Evolutionary conservation across 2,888 invertebrate genomes (phyloP).

Genomic region (Ornithoptera priamus): DNA sequence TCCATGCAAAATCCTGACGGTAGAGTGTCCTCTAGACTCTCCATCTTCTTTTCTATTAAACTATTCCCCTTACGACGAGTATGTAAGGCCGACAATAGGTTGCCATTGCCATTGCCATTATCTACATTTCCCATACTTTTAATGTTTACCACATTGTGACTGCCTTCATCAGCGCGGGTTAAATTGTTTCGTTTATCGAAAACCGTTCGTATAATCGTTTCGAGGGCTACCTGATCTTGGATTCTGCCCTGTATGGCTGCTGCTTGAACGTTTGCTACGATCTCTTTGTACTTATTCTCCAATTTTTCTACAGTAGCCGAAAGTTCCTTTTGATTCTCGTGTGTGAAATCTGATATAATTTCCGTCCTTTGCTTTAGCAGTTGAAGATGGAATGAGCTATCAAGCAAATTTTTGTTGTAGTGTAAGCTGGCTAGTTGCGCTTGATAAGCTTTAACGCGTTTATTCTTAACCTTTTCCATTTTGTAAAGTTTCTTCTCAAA

Average conservation of each 20-base stretch:
- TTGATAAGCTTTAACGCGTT: conserved; percentile 55
- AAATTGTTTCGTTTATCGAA: conserved; percentile 48
- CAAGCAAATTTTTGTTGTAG: conserved; percentile 62
- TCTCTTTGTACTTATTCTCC: conserved; percentile 68
- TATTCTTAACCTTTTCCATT: conserved; percentile 59
- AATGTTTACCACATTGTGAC: conserved; percentile 42
- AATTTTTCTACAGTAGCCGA: conserved; percentile 59
- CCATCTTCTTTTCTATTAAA: background rate
- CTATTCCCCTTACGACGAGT: conserved; percentile 43
- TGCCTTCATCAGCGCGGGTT: conserved; percentile 31
- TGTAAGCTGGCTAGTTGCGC: conserved; percentile 57
- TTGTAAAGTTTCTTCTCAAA: conserved; percentile 62
- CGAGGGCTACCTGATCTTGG: conserved; percentile 66
- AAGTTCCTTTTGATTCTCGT: conserved; percentile 60
- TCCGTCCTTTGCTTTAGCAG: conserved; percentile 63
- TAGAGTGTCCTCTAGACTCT: conserved; percentile 45
- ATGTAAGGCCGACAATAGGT: conserved; percentile 29
- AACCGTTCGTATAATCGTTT: conserved; percentile 61
- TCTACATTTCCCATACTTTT: conserved; percentile 48
- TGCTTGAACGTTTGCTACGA: conserved; percentile 67
- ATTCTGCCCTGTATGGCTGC: conserved; percentile 67
- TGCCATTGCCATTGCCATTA: conserved; percentile 36
- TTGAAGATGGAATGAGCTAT: conserved; percentile 65
- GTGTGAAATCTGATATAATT: conserved; percentile 55
- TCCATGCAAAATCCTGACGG: conserved; percentile 57